A percentile compares a stretch with the other conserved stretches of the same genome.
These are phyloP conservation scores for Galendromus occidentalis DNA, from an alignment of 1,140 invertebrate species.

Conservation along the genomic window DNA sequence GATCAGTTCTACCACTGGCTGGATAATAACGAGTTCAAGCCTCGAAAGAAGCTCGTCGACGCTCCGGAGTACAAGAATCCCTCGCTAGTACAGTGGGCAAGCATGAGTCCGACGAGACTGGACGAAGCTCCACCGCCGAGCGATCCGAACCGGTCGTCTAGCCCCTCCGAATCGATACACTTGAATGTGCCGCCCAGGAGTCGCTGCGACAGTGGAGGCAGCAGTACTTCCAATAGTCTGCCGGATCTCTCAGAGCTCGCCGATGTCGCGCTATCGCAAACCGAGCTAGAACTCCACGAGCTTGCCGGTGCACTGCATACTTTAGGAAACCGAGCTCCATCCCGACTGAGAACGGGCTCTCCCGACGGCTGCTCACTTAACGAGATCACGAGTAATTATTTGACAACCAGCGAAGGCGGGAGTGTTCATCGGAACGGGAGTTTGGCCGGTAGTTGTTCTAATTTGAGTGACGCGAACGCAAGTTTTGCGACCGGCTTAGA, in stretches of 20 bases:
- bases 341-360: not conserved
- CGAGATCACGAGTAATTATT: not conserved
- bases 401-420: not conserved
- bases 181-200: not conserved
- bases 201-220: not conserved
- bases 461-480: not conserved
- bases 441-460: not conserved
- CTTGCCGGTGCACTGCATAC: not conserved
- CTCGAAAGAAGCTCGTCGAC: not conserved
- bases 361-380: not conserved
- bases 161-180: not conserved
- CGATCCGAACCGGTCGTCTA: not conserved
- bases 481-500: not conserved
- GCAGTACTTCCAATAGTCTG: not conserved
- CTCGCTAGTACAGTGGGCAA: not conserved
- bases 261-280: not conserved
- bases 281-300: not conserved
- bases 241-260: constrained; percentile 1
- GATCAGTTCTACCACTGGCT: constrained; percentile 4
- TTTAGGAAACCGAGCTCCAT: not conserved
- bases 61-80: not conserved
- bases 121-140: not conserved
- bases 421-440: not conserved
- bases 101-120: not conserved
- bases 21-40: not conserved